Conservation (phyloP, 2,113 vertebrate genomes). For the Syngnathus floridae region DNA sequence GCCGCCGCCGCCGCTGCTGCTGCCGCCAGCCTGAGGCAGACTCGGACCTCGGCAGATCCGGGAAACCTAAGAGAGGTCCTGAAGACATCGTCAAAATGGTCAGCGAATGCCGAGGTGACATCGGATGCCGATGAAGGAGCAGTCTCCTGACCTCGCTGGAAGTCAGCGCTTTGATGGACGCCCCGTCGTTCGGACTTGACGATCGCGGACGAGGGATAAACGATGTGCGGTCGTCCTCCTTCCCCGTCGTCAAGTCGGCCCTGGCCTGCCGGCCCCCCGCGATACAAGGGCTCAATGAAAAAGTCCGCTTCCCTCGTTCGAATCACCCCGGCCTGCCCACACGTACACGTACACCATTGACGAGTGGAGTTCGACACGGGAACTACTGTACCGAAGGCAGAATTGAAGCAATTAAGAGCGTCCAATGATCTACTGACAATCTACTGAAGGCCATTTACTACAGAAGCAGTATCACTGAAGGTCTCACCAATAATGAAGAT, state of each 20-base stretch:
- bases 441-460: not conserved
- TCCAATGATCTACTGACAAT: not conserved
- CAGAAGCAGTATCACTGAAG: too few relatives aligned
- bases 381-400: not conserved
- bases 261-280: not conserved
- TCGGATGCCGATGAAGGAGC: not conserved
- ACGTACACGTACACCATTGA: not conserved
- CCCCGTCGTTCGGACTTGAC: conserved; percentile 25
- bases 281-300: conserved; percentile 47
- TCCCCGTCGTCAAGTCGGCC: not conserved
- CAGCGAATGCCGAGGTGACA: not conserved
- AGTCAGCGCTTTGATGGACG: conserved; percentile 34
- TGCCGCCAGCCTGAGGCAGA: not conserved
- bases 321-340: conserved; percentile 52
- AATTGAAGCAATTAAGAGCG: too few relatives aligned
- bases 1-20: conserved; percentile 4
- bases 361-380: too few relatives aligned
- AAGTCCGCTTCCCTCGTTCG: conserved; percentile 37
- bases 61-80: conserved; percentile 47
- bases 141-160: conserved; percentile 39
- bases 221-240: conserved; percentile 27
- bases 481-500: too few relatives aligned
- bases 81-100: not conserved
- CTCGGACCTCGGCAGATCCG: not conserved
- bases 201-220: conserved; percentile 51